A percentile compares a stretch with the other conserved stretches of the same genome.
phyloP scores from a whole-genome alignment of 2,797 vertebrate genomes.

The Melanotaenia boesemani region DNA sequence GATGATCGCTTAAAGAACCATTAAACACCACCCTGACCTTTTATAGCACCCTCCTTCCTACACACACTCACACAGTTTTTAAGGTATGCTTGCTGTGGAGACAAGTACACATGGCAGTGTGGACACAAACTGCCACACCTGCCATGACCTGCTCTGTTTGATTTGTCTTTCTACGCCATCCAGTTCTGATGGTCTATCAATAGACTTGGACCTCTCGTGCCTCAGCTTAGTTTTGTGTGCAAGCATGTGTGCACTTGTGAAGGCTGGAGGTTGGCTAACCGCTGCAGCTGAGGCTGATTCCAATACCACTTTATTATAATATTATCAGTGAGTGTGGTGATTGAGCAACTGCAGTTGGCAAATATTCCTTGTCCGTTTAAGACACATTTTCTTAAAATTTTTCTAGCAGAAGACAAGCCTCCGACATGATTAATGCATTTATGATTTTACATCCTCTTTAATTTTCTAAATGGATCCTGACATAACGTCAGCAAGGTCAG shows the following conservation, averaged over 20 bases:
- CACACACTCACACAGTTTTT: background rate
- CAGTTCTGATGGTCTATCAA: constrained; percentile 74
- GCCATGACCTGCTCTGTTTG: constrained; percentile 61
- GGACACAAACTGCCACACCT: constrained; percentile 38
- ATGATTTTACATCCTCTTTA: constrained; percentile 16
- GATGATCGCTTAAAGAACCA: too few relatives aligned
- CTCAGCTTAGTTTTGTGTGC: constrained; percentile 39
- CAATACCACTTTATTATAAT: constrained; percentile 5
- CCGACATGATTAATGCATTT: constrained; percentile 19
- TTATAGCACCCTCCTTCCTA: too few relatives aligned
- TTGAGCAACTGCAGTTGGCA: constrained; percentile 6
- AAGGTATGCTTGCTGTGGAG: background rate
- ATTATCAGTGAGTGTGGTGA: constrained; percentile 5
- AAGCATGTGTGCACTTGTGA: constrained; percentile 28
- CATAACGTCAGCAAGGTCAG: constrained; percentile 35
- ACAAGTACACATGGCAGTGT: constrained; percentile 26
- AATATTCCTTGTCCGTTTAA: background rate
- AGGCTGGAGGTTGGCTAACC: constrained; percentile 10
- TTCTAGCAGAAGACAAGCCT: background rate
- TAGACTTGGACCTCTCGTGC: constrained; percentile 79
- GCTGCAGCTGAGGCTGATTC: constrained; percentile 13
- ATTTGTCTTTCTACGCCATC: constrained; percentile 80
- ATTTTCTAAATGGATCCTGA: constrained; percentile 39
- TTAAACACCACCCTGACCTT: too few relatives aligned
- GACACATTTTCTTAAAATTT: constrained; percentile 1